A percentile compares a stretch with the other conserved stretches of the same genome.
Conservation (phyloP, 1,140 invertebrate species). For the Copidosoma floridanum region DNA sequence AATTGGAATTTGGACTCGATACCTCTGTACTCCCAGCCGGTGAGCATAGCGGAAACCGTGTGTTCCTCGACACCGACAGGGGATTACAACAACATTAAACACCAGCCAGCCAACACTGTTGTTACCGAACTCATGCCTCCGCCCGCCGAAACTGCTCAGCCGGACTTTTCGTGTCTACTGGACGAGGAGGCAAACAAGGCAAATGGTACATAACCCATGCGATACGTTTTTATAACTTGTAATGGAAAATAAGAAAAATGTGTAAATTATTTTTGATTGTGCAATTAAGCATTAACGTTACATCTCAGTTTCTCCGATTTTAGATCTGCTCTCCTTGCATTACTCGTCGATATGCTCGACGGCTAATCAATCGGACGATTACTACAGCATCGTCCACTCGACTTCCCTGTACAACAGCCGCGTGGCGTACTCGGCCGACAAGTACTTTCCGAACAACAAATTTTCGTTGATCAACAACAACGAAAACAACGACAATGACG, state of each 20-base stretch:
- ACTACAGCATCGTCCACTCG: constrained; percentile 48
- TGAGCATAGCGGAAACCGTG: constrained; percentile 32
- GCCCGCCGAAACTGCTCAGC: constrained; percentile 37
- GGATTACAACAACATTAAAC: constrained; percentile 36
- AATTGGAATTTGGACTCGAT: constrained; percentile 49
- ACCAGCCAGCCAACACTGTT: constrained; percentile 34
- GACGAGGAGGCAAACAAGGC: constrained; percentile 44
- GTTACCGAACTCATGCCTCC: constrained; percentile 46
- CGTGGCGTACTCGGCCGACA: constrained; percentile 33
- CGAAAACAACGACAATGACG: constrained; percentile 40
- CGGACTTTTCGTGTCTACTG: constrained; percentile 45
- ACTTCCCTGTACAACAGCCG: constrained; percentile 42
- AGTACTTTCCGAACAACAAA: constrained; percentile 40
- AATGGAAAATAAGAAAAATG: too few relatives aligned
- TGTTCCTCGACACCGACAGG: constrained; percentile 31
- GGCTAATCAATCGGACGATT: constrained; percentile 43
- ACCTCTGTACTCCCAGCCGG: constrained; percentile 39
- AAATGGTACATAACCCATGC: constrained; percentile 33
- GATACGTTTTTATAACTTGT: too few relatives aligned
- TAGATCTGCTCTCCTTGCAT: constrained; percentile 48
- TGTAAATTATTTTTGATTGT: constrained; percentile 12
- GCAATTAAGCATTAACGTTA: constrained; percentile 23
- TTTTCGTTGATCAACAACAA: constrained; percentile 46
- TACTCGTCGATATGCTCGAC: constrained; percentile 46
- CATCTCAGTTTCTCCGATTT: constrained; percentile 25